These are phyloP conservation scores for Rhinopomastus cyanomelas DNA, from an alignment of 2,113 vertebrate species.

Conservation along the genomic window DNA sequence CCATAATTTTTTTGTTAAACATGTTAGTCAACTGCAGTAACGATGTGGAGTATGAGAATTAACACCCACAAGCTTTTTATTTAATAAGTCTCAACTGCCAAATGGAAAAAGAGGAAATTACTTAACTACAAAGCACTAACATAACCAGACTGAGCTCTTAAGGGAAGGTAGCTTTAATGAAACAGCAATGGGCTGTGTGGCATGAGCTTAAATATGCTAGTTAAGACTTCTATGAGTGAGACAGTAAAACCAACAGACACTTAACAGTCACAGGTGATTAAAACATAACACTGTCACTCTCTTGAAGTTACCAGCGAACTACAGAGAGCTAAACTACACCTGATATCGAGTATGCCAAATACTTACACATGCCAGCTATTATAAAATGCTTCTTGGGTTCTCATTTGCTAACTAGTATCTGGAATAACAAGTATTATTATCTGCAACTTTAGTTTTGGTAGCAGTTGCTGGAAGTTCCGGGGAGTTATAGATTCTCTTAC, in stretches of 20 bases:
- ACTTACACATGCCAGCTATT: not conserved
- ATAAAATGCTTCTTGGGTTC: not conserved
- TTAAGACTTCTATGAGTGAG: not conserved
- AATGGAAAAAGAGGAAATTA: not conserved
- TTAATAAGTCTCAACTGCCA: not conserved
- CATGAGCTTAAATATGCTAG: not conserved
- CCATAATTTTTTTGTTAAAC: not conserved
- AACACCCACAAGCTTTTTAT: not conserved
- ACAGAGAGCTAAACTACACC: not conserved
- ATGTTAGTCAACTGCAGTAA: constrained; percentile 2
- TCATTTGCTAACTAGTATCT: not conserved
- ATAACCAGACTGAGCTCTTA: not conserved
- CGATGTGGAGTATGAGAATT: not conserved
- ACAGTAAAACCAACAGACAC: not conserved
- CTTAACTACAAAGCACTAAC: not conserved
- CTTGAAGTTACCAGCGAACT: not conserved
- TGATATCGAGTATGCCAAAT: not conserved
- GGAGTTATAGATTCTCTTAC: not conserved
- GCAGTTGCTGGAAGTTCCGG: not conserved
- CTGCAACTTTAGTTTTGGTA: not conserved
- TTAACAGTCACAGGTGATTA: not conserved
- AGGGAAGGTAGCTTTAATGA: not conserved
- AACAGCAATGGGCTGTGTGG: not conserved
- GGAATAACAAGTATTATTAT: not conserved
- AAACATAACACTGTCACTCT: not conserved